Conservation (phyloP, 1,140 invertebrate genomes). For the Tribolium madens region DNA sequence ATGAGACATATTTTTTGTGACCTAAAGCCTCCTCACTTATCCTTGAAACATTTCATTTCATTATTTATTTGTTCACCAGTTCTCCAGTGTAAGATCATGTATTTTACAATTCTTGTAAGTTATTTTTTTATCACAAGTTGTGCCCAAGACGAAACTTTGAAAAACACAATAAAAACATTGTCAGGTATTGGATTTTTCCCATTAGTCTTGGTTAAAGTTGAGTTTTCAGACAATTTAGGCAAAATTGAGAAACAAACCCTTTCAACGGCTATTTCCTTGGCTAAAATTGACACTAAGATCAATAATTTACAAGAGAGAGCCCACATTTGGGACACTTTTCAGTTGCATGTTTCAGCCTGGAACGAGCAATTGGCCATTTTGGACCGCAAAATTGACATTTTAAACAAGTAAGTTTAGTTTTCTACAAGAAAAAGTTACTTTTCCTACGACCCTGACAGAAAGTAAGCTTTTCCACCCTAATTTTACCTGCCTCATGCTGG, state of each 20-base stretch:
- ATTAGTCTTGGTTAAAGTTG: not conserved
- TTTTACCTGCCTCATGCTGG: too few species aligned
- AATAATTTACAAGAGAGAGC: conserved; percentile 65
- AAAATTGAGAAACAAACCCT: conserved; percentile 64
- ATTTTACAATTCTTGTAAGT: too few species aligned
- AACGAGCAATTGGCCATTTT: conserved; percentile 67
- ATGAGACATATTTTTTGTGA: too few species aligned
- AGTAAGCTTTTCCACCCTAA: too few species aligned
- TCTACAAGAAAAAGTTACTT: not conserved
- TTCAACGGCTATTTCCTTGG: conserved; percentile 60
- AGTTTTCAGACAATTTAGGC: conserved; percentile 61
- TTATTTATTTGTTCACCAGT: too few species aligned
- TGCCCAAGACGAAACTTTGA: not conserved
- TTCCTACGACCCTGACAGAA: too few species aligned
- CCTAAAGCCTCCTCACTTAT: too few species aligned
- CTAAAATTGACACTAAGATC: conserved; percentile 65
- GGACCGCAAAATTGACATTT: conserved; percentile 66
- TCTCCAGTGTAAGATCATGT: too few species aligned
- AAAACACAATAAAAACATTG: not conserved
- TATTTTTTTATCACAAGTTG: not conserved
- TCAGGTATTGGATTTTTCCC: not conserved
- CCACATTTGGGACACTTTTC: conserved; percentile 67
- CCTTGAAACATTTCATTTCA: too few species aligned
- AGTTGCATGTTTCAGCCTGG: conserved; percentile 67
- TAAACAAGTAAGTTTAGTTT: conserved; percentile 63